Percentiles rank a stretch among this genome's conserved stretches.
These are phyloP conservation scores for Ennomos erosarius DNA, from an alignment of 2,888 invertebrate genomes.

Conservation along the genomic window DNA sequence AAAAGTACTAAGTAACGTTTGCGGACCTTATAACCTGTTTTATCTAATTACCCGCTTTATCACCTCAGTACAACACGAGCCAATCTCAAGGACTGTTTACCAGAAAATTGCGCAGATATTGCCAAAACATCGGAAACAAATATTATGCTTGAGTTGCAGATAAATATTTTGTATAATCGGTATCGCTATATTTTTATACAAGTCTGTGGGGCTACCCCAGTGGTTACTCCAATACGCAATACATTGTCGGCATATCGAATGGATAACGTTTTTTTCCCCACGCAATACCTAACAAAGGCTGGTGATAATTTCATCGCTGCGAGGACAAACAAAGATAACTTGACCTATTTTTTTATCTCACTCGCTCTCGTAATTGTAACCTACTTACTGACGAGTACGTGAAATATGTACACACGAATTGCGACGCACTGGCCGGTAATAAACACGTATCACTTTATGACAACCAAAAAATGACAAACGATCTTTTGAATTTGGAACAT, in stretches of 20 bases:
- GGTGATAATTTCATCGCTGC: conserved; percentile 78
- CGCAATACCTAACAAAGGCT: conserved; percentile 65
- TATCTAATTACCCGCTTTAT: conserved; percentile 14
- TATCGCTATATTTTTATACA: neutral
- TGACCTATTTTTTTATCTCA: conserved; percentile 84
- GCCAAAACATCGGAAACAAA: conserved; percentile 23
- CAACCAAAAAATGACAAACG: conserved; percentile 53
- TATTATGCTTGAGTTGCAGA: conserved; percentile 16
- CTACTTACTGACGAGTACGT: conserved; percentile 70
- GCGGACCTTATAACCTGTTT: conserved; percentile 14
- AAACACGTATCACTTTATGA: conserved; percentile 49
- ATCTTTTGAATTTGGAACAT: conserved; percentile 47
- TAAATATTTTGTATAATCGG: conserved; percentile 15
- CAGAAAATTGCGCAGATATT: conserved; percentile 21
- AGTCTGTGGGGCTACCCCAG: conserved; percentile 41
- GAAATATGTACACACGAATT: conserved; percentile 58
- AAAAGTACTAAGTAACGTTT: neutral
- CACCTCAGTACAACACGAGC: conserved; percentile 7
- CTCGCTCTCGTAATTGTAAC: conserved; percentile 76
- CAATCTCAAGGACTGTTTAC: conserved; percentile 20
- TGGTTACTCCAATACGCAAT: conserved; percentile 33
- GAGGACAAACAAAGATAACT: conserved; percentile 84
- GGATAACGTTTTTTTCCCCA: conserved; percentile 69
- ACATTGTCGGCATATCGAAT: conserved; percentile 38
- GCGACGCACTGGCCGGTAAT: conserved; percentile 59